Conservation (phyloP, 2,113 vertebrate species). For the Progne subis region DNA sequence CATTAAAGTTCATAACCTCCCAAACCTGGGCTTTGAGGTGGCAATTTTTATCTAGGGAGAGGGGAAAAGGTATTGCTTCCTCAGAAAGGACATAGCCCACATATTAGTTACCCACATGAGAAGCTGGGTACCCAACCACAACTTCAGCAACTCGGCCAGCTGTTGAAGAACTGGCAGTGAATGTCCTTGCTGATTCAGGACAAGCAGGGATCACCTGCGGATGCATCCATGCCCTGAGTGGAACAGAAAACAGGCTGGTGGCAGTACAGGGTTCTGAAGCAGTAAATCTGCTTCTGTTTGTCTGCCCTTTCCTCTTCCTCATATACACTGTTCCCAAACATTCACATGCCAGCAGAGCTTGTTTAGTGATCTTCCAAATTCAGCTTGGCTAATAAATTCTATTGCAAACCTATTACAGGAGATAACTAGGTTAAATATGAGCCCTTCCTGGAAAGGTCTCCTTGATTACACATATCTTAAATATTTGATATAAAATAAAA, state of each 20-base stretch:
- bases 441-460: neutral
- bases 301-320: neutral
- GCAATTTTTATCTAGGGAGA: neutral
- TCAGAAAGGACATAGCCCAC: neutral
- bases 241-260: neutral
- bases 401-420: neutral
- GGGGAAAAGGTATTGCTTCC: neutral
- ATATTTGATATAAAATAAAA: constrained; percentile 19
- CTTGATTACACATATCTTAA: constrained; percentile 7
- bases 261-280: neutral
- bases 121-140: neutral
- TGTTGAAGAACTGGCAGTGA: neutral
- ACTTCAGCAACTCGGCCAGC: neutral
- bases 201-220: neutral
- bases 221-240: neutral
- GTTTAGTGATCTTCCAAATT: neutral
- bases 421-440: constrained; percentile 7
- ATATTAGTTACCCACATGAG: neutral
- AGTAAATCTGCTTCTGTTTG: neutral
- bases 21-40: neutral
- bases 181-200: neutral
- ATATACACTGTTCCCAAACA: neutral
- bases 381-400: neutral
- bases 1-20: neutral
- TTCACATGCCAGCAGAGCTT: neutral